phyloP scores from a whole-genome alignment of 2,113 vertebrate species.

The Corythornis madagascariensis region DNA sequence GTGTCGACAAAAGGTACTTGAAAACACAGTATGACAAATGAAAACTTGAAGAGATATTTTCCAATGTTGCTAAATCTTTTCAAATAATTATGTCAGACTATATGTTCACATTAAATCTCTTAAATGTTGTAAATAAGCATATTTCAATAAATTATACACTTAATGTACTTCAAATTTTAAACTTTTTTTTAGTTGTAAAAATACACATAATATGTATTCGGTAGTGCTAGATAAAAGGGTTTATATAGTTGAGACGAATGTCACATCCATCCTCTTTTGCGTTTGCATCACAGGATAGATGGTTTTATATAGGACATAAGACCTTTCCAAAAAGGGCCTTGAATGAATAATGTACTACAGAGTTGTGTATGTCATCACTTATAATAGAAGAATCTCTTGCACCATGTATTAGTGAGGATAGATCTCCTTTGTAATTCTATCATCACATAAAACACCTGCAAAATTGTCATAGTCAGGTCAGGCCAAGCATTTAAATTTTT shows the following conservation, averaged over 20 bases:
- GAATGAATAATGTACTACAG: constrained; percentile 67
- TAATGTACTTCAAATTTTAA: background rate
- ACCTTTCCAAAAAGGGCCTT: constrained; percentile 54
- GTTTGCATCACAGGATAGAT: constrained; percentile 65
- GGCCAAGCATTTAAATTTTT: constrained; percentile 1
- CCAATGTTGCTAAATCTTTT: background rate
- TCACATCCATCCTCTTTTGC: constrained; percentile 59
- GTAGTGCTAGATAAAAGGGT: constrained; percentile 23
- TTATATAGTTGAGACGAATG: constrained; percentile 30
- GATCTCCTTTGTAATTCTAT: constrained; percentile 37
- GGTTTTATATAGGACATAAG: constrained; percentile 65
- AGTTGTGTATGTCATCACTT: constrained; percentile 24
- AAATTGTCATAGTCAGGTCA: constrained; percentile 23
- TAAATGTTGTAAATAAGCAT: background rate
- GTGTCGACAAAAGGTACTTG: background rate
- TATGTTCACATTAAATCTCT: background rate
- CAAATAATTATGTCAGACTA: background rate
- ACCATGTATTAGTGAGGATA: constrained; percentile 10
- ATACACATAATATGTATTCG: background rate
- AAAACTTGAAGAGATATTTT: background rate
- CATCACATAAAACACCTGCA: constrained; percentile 44
- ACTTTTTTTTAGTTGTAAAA: constrained; percentile 21
- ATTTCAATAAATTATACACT: background rate
- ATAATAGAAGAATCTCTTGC: constrained; percentile 36
- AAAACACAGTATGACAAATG: background rate